phyloP scores from a whole-genome alignment of 2,888 invertebrate genomes.

The Dolomedes plantarius region DNA sequence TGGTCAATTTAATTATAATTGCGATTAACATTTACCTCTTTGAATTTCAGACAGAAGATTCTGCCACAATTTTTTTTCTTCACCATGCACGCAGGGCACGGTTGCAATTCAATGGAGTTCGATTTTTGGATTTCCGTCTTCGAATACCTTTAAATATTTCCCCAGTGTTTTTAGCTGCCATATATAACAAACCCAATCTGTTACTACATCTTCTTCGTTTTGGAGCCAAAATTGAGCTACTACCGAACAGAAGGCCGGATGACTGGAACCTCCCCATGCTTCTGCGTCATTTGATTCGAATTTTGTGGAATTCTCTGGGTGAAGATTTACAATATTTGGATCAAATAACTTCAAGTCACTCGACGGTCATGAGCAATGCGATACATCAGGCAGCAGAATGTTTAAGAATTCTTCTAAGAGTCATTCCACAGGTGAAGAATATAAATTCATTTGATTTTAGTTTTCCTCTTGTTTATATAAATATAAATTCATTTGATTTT shows the following conservation, averaged over 20 bases:
- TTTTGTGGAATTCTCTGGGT: conserved; percentile 40
- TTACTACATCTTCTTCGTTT: conserved; percentile 15
- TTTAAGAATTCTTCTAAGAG: conserved; percentile 30
- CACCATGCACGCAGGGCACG: conserved; percentile 36
- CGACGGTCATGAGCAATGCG: conserved; percentile 20
- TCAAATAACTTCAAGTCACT: background rate
- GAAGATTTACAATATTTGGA: background rate
- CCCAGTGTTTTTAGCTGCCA: conserved; percentile 37
- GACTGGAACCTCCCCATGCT: conserved; percentile 50
- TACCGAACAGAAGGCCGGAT: background rate
- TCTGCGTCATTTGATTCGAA: conserved; percentile 32
- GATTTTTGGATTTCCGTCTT: conserved; percentile 35
- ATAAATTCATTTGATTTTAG: too few relatives aligned
- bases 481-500: too few relatives aligned
- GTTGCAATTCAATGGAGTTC: conserved; percentile 8
- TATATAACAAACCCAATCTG: conserved; percentile 36
- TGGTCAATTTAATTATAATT: too few relatives aligned
- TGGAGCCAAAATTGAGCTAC: conserved; percentile 17
- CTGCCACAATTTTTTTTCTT: conserved; percentile 36
- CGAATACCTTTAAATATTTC: conserved; percentile 33
- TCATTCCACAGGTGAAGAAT: conserved; percentile 27
- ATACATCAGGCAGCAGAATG: conserved; percentile 27
- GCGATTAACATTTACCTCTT: too few relatives aligned
- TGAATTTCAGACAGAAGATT: conserved; percentile 41
- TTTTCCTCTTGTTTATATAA: too few relatives aligned